Evolutionary conservation across 2,113 vertebrate species (phyloP).

Genomic region (Lates calcarifer): DNA sequence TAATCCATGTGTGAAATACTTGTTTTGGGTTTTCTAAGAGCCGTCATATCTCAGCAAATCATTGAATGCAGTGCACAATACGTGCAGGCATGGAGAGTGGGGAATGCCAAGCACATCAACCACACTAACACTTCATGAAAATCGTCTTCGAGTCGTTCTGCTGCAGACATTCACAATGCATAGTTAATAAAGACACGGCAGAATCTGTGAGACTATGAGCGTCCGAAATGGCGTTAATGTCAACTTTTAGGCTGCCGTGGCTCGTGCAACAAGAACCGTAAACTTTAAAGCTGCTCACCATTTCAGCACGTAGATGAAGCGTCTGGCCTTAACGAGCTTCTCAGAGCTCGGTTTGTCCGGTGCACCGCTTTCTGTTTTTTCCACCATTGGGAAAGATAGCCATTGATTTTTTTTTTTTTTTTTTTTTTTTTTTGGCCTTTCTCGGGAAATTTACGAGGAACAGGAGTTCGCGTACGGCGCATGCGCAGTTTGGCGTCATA

Average conservation of each 20-base stretch:
- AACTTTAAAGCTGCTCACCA: constrained; percentile 81
- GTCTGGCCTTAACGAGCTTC: neutral
- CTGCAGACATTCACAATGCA: too few relatives aligned
- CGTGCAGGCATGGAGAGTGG: constrained; percentile 37
- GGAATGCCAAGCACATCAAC: constrained; percentile 67
- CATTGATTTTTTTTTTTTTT: constrained; percentile 53
- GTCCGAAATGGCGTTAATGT: neutral
- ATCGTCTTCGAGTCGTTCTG: neutral
- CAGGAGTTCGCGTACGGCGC: constrained; percentile 58
- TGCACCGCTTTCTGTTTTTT: neutral
- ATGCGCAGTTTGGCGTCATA: constrained; percentile 66
- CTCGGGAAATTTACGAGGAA: constrained; percentile 68
- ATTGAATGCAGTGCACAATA: too few relatives aligned
- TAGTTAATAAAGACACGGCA: accelerated
- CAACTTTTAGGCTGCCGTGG: constrained; percentile 18
- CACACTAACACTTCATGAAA: constrained; percentile 45
- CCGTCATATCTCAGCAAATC: too few relatives aligned
- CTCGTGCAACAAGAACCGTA: constrained; percentile 45
- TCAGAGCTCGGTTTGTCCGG: neutral
- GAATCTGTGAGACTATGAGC: neutral
- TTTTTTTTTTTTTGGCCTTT: constrained; percentile 35
- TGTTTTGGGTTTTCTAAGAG: too few relatives aligned
- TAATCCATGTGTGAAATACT: too few relatives aligned
- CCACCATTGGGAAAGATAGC: neutral
- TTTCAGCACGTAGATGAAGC: constrained; percentile 68